Conservation (phyloP, 2,888 invertebrate genomes). For the Lithophane semibrunnea region DNA sequence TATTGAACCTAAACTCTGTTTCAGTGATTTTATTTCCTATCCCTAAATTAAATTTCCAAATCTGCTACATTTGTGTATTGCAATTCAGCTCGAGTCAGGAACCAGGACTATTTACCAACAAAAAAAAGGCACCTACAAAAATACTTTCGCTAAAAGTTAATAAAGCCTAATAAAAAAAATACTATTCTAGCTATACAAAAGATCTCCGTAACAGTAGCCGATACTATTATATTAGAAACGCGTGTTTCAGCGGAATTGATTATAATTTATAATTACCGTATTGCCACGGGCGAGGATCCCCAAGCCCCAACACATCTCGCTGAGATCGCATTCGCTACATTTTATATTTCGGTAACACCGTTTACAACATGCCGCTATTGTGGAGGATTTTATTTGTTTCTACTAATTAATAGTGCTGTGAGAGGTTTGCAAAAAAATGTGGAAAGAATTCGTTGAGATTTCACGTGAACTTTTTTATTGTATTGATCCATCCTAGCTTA, state of each 20-base stretch:
- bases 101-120: not conserved
- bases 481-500: not conserved
- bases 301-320: conserved; percentile 10
- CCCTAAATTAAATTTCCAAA: too few relatives aligned
- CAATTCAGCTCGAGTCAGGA: too few relatives aligned
- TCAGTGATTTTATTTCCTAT: not conserved
- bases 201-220: conserved; percentile 57
- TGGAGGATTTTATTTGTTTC: conserved; percentile 58
- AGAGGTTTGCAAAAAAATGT: not conserved
- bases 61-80: too few relatives aligned
- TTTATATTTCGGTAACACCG: conserved; percentile 49
- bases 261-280: conserved; percentile 67
- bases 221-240: conserved; percentile 35
- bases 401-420: conserved; percentile 31
- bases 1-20: not conserved
- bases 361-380: conserved; percentile 22
- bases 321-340: conserved; percentile 51
- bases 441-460: conserved; percentile 14
- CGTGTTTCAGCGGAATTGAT: conserved; percentile 66
- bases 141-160: not conserved
- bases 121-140: not conserved
- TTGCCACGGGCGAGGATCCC: conserved; percentile 63
- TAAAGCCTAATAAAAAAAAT: conserved; percentile 2
- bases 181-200: not conserved
- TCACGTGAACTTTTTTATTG: not conserved